phyloP scores from a whole-genome alignment of 2,888 invertebrate genomes.

The Clivina fossor region DNA sequence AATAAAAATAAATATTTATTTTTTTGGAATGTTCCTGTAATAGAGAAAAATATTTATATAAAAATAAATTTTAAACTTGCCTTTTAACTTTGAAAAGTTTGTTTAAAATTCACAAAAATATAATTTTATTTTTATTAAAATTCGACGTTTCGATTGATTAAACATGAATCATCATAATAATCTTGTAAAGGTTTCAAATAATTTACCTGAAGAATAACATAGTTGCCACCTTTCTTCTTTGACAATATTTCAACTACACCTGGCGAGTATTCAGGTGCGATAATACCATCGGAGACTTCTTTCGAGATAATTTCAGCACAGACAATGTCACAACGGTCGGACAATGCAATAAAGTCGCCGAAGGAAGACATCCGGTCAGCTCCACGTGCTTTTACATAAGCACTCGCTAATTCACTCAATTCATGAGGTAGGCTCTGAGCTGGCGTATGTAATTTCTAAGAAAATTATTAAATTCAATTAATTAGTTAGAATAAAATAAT shows the following conservation, averaged over 20 bases:
- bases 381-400: constrained; percentile 95
- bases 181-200: constrained; percentile 10
- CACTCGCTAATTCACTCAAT: constrained; percentile 83
- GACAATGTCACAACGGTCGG: constrained; percentile 83
- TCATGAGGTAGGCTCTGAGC: too few relatives aligned
- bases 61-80: too few relatives aligned
- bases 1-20: too few relatives aligned
- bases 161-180: background rate
- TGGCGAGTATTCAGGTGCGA: constrained; percentile 87
- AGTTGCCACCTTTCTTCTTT: constrained; percentile 93
- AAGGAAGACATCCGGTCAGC: constrained; percentile 99
- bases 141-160: too few relatives aligned
- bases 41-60: too few relatives aligned
- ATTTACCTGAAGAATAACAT: constrained; percentile 79
- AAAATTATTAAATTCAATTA: too few relatives aligned
- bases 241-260: constrained; percentile 83
- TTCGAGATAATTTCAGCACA: constrained; percentile 92
- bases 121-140: background rate
- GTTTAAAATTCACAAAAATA: background rate
- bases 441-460: too few relatives aligned
- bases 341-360: constrained; percentile 95
- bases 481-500: too few relatives aligned
- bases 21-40: too few relatives aligned
- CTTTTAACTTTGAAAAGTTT: too few relatives aligned
- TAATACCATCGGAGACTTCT: constrained; percentile 97